Percentiles rank a stretch among this genome's conserved stretches.
phyloP scores from a whole-genome alignment of 2,888 invertebrate species.

The Pristionchus maxplancki region DNA sequence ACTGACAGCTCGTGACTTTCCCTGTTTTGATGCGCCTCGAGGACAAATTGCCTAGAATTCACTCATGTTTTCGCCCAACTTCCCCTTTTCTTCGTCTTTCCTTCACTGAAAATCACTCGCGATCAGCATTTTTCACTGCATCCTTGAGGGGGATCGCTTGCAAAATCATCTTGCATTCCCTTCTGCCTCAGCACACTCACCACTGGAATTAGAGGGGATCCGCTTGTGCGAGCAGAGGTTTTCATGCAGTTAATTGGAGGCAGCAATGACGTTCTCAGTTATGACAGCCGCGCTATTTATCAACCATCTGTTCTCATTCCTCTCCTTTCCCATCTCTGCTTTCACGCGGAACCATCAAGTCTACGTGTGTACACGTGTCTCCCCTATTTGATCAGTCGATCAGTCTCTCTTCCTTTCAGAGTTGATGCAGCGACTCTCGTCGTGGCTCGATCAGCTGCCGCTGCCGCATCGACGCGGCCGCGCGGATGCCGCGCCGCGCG shows the following conservation, averaged over 20 bases:
- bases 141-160: neutral
- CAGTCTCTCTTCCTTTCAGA: constrained; percentile 21
- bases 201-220: neutral
- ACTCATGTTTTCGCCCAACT: neutral
- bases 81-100: neutral
- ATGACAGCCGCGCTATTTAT: constrained; percentile 16
- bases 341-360: neutral
- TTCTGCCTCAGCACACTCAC: neutral
- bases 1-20: neutral
- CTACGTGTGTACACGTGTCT: neutral
- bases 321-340: neutral
- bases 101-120: neutral
- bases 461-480: constrained; percentile 3
- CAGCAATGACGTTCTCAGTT: neutral
- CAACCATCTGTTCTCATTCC: neutral
- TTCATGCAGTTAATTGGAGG: neutral
- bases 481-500: neutral
- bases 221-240: neutral
- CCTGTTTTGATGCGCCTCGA: neutral
- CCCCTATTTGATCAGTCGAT: constrained; percentile 30
- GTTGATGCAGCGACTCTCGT: constrained; percentile 52
- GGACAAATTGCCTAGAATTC: constrained; percentile 2
- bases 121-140: neutral
- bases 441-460: constrained; percentile 49
- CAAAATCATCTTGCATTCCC: neutral